These are phyloP conservation scores for Mesoligia furuncula DNA, from an alignment of 2,888 invertebrate species.

Conservation along the genomic window DNA sequence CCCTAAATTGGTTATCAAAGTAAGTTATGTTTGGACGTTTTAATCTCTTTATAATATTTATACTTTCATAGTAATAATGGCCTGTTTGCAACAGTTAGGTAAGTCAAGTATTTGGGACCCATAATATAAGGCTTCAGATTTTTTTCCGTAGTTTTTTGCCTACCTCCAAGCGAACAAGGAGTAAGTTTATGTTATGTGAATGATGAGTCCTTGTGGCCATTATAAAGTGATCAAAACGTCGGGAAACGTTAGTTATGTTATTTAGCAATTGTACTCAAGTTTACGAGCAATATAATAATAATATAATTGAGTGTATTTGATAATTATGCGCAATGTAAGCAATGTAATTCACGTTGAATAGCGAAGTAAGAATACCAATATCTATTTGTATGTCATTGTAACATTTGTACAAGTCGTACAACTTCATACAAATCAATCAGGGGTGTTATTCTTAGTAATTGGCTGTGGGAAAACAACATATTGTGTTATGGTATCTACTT, in stretches of 20 bases:
- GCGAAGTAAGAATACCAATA: not conserved
- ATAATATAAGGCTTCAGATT: too few relatives aligned
- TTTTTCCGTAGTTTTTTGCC: not conserved
- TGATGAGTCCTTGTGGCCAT: not conserved
- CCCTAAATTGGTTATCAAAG: constrained; percentile 16
- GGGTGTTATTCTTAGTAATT: constrained; percentile 4
- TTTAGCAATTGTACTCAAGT: constrained; percentile 21
- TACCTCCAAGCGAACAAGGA: too few relatives aligned
- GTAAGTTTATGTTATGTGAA: not conserved
- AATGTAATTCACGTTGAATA: constrained; percentile 32
- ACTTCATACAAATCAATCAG: constrained; percentile 19
- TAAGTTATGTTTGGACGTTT: constrained; percentile 10
- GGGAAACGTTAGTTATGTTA: constrained; percentile 27
- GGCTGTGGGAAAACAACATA: constrained; percentile 4
- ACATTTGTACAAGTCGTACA: not conserved
- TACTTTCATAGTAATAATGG: not conserved
- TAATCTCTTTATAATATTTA: constrained; percentile 34
- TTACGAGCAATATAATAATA: constrained; percentile 13
- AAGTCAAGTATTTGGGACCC: not conserved
- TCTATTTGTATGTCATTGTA: not conserved
- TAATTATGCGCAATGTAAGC: constrained; percentile 21
- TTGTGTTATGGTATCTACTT: not conserved
- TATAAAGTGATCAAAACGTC: constrained; percentile 37
- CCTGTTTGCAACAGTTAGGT: not conserved
- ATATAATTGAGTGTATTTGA: constrained; percentile 17